Evolutionary conservation across 2,888 invertebrate genomes (phyloP).

Genomic region (Cephus rjabovi): DNA sequence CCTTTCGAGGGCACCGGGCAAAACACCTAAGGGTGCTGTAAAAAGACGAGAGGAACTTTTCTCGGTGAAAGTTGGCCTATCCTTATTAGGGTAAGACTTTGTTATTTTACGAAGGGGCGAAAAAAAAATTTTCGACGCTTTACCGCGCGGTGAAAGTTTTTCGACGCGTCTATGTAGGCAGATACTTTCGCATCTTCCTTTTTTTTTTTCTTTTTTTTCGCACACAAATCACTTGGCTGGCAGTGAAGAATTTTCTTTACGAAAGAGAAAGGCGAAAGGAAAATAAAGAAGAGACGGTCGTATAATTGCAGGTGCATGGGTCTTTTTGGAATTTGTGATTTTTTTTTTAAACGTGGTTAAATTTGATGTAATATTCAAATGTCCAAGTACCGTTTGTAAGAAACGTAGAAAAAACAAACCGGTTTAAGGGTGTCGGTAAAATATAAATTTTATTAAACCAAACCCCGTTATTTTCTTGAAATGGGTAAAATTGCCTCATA

Average conservation of each 20-base stretch:
- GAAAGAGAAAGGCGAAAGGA: constrained; percentile 16
- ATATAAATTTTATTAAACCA: not conserved
- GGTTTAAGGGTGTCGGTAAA: not conserved
- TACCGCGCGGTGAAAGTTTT: constrained; percentile 21
- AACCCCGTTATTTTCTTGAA: not conserved
- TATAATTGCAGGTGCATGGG: not conserved
- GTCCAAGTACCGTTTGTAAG: not conserved
- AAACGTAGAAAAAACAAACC: not conserved
- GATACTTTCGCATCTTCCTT: constrained; percentile 22
- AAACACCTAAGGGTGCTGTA: constrained; percentile 27
- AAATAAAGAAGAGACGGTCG: not conserved
- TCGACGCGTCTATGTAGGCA: constrained; percentile 1
- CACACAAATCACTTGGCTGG: constrained; percentile 11
- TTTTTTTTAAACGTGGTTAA: not conserved
- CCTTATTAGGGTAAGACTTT: constrained; percentile 20
- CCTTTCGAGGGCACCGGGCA: constrained; percentile 17
- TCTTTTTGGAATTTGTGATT: not conserved
- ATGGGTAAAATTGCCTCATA: not conserved
- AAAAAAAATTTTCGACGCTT: constrained; percentile 18
- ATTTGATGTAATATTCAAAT: not conserved
- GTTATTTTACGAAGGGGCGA: constrained; percentile 5
- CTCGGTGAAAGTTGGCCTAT: constrained; percentile 33
- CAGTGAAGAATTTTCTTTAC: not conserved
- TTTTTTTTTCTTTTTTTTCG: not conserved
- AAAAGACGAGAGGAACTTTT: constrained; percentile 28